Base-by-base conservation (phyloP, 2,888 invertebrate genomes). In the Scrobipalpa costella region DNA sequence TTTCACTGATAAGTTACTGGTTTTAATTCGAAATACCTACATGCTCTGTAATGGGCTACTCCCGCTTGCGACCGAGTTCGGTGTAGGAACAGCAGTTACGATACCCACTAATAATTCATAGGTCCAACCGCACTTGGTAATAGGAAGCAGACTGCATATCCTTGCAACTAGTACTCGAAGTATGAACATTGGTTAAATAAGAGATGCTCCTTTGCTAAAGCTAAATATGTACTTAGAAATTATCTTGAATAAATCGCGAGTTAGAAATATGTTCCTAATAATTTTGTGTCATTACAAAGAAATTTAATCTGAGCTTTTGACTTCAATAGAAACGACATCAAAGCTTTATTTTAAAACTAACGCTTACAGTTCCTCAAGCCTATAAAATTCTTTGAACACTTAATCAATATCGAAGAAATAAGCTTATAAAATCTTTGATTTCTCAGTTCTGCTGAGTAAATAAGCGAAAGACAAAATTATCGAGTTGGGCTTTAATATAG, bases 401-500 rank as follows among this genome's bases (percentile, higher is more conserved):
- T 19, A 0, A 50, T 5, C 27, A 27, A 27, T n/a, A n/a, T n/a
- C n/a, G 27, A 50, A 17, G 11, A 19, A 21, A 9, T 17, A 17
- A 17, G 49, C 7, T 9, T 19, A 49, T 17, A 49, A 49, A 49
- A 49, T n/a, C 2, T 49, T 49, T 49, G 49, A 49, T 49, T 49
- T 19, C 49, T 15, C 15, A 49, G 49, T 15, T 15, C 11, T 11
- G 9, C 11, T 0, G 9, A 34, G 59, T 71, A 73, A 73, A 74
- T 71, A 77, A 76, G 76, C 71, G 70, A 68, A 75, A 75, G 71
- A 69, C 73, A 73, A 73, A 78, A 78, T 79, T 76, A 79, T 79
- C 72, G 71, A 75, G 71, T 69, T 65, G 67, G 64, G 63, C 71
- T 69, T 64, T 71, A 70, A 73, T 72, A 68, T 73, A 68, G 72